phyloP scores from a whole-genome alignment of 1,140 invertebrate genomes.

The Heliconius himera region DNA sequence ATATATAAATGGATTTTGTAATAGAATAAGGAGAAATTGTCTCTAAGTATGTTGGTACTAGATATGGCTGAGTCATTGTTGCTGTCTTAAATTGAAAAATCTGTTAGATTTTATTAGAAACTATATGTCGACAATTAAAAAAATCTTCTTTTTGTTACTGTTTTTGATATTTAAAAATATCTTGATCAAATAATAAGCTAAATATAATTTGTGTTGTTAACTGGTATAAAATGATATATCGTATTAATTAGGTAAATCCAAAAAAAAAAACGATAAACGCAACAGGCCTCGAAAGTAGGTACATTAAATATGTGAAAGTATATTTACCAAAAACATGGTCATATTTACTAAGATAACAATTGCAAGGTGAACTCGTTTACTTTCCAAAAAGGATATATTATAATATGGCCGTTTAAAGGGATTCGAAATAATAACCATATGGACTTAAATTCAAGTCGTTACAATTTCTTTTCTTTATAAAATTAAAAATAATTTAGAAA shows the following conservation, averaged over 20 bases:
- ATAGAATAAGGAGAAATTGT: not conserved
- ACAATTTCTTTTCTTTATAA: no score
- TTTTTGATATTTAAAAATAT: no score
- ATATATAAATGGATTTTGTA: not conserved
- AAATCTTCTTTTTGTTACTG: no score
- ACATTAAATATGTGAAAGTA: not conserved
- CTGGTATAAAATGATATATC: not conserved
- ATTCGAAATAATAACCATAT: not conserved
- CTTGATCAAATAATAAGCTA: no score
- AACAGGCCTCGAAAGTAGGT: not conserved
- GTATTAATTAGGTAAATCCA: not conserved
- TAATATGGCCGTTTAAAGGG: not conserved
- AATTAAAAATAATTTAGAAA: not conserved
- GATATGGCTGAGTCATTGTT: no score
- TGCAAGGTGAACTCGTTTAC: not conserved
- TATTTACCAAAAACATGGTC: not conserved
- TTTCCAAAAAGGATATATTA: not conserved
- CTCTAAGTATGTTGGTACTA: not conserved
- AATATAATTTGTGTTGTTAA: no score
- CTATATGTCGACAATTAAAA: no score
- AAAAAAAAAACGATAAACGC: not conserved
- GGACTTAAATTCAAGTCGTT: not conserved
- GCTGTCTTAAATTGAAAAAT: no score
- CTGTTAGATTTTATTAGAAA: no score
- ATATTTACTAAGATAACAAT: not conserved